phyloP scores from a whole-genome alignment of 2,113 vertebrate genomes.

The Gobio gobio region DNA sequence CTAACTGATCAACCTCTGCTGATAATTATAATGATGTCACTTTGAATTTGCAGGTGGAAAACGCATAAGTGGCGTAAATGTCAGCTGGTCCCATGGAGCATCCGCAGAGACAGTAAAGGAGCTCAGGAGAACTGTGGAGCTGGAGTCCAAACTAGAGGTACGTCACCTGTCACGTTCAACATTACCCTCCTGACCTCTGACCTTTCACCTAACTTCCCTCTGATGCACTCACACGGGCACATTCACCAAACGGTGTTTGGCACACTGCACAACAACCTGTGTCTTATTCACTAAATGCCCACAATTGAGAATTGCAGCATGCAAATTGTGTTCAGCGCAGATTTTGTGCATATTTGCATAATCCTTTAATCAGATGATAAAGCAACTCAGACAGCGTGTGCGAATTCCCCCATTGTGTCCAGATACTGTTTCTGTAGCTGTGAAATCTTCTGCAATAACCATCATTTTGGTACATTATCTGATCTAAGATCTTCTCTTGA shows the following conservation, averaged over 20 bases:
- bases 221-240: neutral
- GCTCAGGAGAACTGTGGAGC: constrained; percentile 92
- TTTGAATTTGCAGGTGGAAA: constrained; percentile 84
- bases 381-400: neutral
- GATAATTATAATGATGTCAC: neutral
- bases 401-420: neutral
- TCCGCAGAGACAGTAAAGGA: constrained; percentile 84
- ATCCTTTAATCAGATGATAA: constrained; percentile 4
- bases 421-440: neutral
- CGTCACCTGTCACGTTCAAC: neutral
- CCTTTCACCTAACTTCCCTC: neutral
- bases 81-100: constrained; percentile 91
- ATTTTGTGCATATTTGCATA: constrained; percentile 1
- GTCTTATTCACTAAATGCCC: neutral
- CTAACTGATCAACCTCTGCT: neutral
- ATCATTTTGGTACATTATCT: neutral
- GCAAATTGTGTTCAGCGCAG: neutral
- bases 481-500: neutral
- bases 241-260: neutral
- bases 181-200: neutral
- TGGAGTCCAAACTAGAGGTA: constrained; percentile 95
- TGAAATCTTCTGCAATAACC: neutral
- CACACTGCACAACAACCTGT: neutral
- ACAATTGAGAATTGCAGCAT: neutral
- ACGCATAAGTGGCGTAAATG: constrained; percentile 97